Evolutionary conservation across 2,797 vertebrate species (phyloP).

Genomic region (Glyptemys insculpta): DNA sequence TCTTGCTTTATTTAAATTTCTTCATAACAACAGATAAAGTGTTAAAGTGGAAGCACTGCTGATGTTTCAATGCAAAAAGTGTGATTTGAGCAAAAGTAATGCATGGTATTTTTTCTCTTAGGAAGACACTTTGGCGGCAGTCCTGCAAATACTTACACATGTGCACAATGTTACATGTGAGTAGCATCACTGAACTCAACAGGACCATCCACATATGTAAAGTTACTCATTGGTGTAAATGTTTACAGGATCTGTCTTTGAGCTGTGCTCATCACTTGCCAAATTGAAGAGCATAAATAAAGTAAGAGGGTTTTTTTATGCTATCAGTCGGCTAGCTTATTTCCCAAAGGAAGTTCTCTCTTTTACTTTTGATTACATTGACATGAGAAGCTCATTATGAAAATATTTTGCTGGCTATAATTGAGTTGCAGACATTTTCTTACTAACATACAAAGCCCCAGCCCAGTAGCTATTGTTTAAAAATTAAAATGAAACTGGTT

Average conservation of each 20-base stretch:
- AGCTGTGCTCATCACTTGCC: background rate
- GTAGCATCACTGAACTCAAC: background rate
- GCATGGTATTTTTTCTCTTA: too few species aligned
- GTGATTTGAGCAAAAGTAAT: too few species aligned
- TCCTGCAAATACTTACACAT: background rate
- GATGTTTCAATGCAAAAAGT: too few species aligned
- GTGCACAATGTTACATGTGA: background rate
- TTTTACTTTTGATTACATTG: background rate
- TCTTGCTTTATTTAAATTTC: too few species aligned
- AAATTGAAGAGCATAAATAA: background rate
- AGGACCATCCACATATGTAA: background rate
- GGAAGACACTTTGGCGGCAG: background rate
- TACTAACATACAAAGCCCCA: background rate
- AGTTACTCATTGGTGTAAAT: background rate
- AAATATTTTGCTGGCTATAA: background rate
- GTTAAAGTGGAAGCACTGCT: too few species aligned
- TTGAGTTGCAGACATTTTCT: background rate
- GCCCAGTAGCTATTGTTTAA: background rate
- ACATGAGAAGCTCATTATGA: background rate
- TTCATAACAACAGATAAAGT: too few species aligned
- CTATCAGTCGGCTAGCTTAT: background rate
- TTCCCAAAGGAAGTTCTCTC: background rate
- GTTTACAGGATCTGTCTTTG: background rate
- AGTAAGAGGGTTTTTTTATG: background rate
- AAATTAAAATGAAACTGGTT: background rate